Evolutionary conservation across 53 echinoderm and acorn worm species (phyloP).

Genomic region (Henricia sp.): DNA sequence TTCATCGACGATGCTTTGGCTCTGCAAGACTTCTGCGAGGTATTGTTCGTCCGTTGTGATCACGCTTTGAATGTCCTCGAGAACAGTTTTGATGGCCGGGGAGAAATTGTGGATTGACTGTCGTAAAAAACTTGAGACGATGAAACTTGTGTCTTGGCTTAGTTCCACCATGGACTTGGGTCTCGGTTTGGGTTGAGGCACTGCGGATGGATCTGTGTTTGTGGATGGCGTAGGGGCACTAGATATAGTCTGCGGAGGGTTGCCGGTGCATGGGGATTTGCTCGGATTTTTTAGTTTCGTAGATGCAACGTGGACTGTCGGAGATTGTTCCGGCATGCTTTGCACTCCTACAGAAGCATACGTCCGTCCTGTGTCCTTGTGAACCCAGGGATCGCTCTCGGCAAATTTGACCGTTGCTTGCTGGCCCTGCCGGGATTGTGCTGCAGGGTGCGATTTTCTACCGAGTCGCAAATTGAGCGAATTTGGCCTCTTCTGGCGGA

Average conservation of each 20-base stretch:
- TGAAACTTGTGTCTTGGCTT: conserved; percentile 69
- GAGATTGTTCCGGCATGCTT: conserved; percentile 27
- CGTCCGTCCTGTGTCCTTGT: conserved; percentile 31
- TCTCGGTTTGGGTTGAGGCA: conserved; percentile 58
- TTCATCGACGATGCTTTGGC: conserved; percentile 75
- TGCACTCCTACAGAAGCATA: conserved; percentile 50
- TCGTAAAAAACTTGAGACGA: conserved; percentile 72
- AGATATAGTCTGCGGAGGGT: conserved; percentile 27
- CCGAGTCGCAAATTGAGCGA: conserved; percentile 67
- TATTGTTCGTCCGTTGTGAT: conserved; percentile 79
- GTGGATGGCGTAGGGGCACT: conserved; percentile 62
- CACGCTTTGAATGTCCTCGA: conserved; percentile 85
- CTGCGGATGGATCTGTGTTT: not conserved
- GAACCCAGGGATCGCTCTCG: conserved; percentile 73
- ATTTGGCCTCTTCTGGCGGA: conserved; percentile 71
- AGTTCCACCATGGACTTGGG: conserved; percentile 91
- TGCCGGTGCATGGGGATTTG: not conserved
- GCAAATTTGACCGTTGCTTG: conserved; percentile 33
- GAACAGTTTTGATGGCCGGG: conserved; percentile 81
- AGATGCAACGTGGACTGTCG: not conserved
- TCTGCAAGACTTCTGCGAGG: conserved; percentile 82
- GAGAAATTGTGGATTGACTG: conserved; percentile 66
- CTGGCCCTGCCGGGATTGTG: conserved; percentile 13
- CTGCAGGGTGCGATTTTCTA: conserved; percentile 56
- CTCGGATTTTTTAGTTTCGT: not conserved